These are phyloP conservation scores for Taphrorychus bicolor DNA, from an alignment of 2,888 invertebrate species.

Conservation along the genomic window DNA sequence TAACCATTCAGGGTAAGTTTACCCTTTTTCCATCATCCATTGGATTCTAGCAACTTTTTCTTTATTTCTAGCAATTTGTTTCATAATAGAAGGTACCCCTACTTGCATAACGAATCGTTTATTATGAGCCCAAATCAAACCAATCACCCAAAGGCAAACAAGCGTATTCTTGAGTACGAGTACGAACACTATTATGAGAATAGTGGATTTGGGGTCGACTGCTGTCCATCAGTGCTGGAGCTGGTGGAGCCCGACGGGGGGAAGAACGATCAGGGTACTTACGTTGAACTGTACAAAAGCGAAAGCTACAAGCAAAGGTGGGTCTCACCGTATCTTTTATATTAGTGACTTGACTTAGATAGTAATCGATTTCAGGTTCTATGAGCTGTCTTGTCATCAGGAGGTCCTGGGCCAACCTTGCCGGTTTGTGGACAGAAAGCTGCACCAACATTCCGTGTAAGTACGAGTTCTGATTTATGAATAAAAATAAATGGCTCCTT, in stretches of 20 bases:
- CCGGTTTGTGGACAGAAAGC: slow-evolving; percentile 72
- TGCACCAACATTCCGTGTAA: slow-evolving; percentile 70
- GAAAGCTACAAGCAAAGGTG: slow-evolving; percentile 69
- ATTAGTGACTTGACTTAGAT: not conserved
- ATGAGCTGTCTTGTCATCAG: slow-evolving; percentile 79
- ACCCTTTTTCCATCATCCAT: not conserved
- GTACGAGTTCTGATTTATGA: not conserved
- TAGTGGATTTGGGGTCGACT: slow-evolving; percentile 62
- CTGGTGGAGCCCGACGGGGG: slow-evolving; percentile 82
- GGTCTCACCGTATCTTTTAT: not conserved
- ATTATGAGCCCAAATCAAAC: not conserved
- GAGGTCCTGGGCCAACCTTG: slow-evolving; percentile 77
- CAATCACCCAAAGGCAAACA: slow-evolving; percentile 62
- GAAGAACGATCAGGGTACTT: slow-evolving; percentile 73
- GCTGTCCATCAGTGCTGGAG: slow-evolving; percentile 81
- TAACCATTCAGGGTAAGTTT: slow-evolving; percentile 18
- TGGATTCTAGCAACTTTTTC: not conserved
- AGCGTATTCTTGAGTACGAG: slow-evolving; percentile 45
- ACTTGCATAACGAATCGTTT: slow-evolving; percentile 43
- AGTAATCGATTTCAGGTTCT: slow-evolving; percentile 68
- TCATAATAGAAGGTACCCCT: slow-evolving; percentile 49
- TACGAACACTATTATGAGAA: not conserved
- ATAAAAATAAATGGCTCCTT: not conserved
- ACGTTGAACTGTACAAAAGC: slow-evolving; percentile 78
- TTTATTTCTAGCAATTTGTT: slow-evolving; percentile 17